Evolutionary conservation across 2,888 invertebrate genomes (phyloP), one percentile per base, ranked within the genome.

Genomic region (Pharmacophagus antenor): DNA sequence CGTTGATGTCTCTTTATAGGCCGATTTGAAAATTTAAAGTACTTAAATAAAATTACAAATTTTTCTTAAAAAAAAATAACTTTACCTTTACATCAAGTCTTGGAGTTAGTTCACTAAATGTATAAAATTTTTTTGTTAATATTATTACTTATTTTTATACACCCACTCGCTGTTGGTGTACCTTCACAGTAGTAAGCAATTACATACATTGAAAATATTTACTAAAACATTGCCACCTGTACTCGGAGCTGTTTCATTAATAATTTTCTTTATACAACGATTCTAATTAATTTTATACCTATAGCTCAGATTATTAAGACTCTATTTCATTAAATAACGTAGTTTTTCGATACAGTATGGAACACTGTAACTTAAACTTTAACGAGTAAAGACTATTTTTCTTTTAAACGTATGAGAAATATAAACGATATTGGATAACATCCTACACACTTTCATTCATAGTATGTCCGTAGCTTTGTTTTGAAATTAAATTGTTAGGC

Each of bases 401-500:
- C 58, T 47, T 55, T 71, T 64, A 31, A 55, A 37, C 1, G 41
- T 55, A 15, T 17, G 47, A 51, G 62, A 66, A 62, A 63, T 47
- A 44, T 2, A 58, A 63, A 65, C 65, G 82, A 85, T 86, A 77
- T 77, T 74, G 80, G 83, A 88, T 87, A 81, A 69, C 74, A 63
- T 63, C 89, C 89, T 79, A 88, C 89, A 77, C 86, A 73, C 77
- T 86, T 88, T 86, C 86, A 80, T 87, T 85, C 80, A 82, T 85
- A 80, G 82, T 72, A 81, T 82, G 79, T 77, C 76, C 79, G 77
- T 77, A 77, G 74, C 80, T 84, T 88, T 85, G 85, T 88, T 84
- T 86, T 83, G 84, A 84, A 84, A 88, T 85, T 81, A 85, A 88
- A 85, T 82, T 82, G 85, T 88, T 80, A 75, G 77, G 80, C 75